Evolutionary conservation across 64 coral and sea anemone genomes (phyloP), one percentile per base, ranked within the genome.

Genomic region (Montipora efflorescens): DNA sequence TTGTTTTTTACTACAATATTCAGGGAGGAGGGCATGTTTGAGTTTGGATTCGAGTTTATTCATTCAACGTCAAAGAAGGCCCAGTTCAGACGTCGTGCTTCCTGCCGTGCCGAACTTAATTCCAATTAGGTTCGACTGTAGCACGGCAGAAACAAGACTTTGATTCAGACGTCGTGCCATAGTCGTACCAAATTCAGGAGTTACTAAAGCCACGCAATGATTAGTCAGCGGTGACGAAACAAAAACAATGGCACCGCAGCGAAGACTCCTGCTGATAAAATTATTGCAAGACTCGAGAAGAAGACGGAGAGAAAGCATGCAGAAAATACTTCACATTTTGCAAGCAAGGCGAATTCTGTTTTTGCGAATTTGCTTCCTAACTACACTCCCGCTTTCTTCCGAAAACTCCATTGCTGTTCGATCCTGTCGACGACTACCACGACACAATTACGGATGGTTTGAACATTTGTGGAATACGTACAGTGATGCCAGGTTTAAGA

Each of bases 391-490:
- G 55, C 49, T 79, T 80, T 80, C 77, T 90, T 80, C 18, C 5
- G 89, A 90, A n/a, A 81, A 70, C 43, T 16, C 25, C 11, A 79
- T 6, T 79, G 76, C 55, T 80, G 88, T 68, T 90, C 76, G 57
- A 90, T 67, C 75, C 53, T 90, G 58, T 90, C 75, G 25, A 28
- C 76, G 55, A 45, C 75, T 90, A 8, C 69, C 73, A 76, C 72
- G 87, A 45, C 53, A 89, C 69, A 76, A 28, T 28, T 28, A 77
- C 58, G 53, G 79, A 36, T 91, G 79, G 90, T 91, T 81, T 70
- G 64, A 91, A 74, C 43, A 91, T 82, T 12, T 91, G 15, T 82
- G 77, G 59, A 91, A 91, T 83, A 82, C 49, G 67, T 90, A 90
- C 88, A 62, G 22, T 61, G 88, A 90, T 79, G 88, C 58, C 13